Percentiles rank a stretch among this genome's conserved stretches.
These are phyloP conservation scores for Amblyjoppa proteus DNA, from an alignment of 2,888 invertebrate genomes.

Conservation along the genomic window DNA sequence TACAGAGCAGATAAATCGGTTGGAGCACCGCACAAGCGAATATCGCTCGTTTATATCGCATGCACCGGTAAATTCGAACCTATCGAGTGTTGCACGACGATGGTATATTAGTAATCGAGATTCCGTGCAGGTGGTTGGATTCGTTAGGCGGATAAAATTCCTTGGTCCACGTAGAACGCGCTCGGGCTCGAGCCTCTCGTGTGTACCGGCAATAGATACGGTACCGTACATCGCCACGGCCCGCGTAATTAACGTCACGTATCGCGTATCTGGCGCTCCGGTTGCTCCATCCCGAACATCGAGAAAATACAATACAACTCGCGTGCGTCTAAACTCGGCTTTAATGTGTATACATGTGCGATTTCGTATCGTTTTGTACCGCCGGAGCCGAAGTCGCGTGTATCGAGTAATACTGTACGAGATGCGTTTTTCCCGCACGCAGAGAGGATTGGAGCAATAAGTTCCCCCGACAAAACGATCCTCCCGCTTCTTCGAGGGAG, in stretches of 20 bases:
- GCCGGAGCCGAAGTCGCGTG: not conserved
- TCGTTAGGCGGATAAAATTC: conserved; percentile 62
- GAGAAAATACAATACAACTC: conserved; percentile 32
- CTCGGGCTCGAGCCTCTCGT: conserved; percentile 19
- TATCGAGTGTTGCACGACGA: conserved; percentile 19
- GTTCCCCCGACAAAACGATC: conserved; percentile 1
- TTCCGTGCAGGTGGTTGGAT: conserved; percentile 57
- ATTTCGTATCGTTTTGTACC: conserved; percentile 11
- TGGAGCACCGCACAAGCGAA: not conserved
- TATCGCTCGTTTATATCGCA: conserved; percentile 15
- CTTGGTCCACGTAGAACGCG: conserved; percentile 46
- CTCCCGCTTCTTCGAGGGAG: not conserved
- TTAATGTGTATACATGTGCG: not conserved
- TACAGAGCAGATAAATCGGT: conserved; percentile 5
- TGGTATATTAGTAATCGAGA: conserved; percentile 44
- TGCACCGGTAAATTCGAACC: conserved; percentile 20
- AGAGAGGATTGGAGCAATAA: conserved; percentile 11
- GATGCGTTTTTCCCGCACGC: not conserved
- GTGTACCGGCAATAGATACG: conserved; percentile 46
- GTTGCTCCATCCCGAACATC: conserved; percentile 7
- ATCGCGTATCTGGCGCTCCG: conserved; percentile 27
- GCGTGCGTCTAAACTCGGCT: conserved; percentile 30
- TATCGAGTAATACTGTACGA: not conserved
- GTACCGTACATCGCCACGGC: conserved; percentile 36
- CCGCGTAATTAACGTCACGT: conserved; percentile 55